Conservation (phyloP, 2,113 vertebrate genomes). For the Manacus vitellinus region DNA sequence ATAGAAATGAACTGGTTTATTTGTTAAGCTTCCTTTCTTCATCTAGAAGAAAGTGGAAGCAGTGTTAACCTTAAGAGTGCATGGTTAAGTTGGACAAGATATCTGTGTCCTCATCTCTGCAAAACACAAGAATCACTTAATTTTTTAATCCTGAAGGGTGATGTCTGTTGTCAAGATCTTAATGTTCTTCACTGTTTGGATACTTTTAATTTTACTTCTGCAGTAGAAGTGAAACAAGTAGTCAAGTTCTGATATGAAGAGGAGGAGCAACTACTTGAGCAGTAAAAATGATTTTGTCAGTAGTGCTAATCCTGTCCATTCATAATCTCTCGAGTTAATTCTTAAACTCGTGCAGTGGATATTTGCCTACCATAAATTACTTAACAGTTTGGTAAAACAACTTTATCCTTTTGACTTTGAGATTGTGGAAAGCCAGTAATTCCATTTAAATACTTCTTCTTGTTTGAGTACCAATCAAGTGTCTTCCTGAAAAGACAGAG, state of each 20-base stretch:
- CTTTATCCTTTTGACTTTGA: not conserved
- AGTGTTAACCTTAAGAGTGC: not conserved
- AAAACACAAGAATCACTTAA: not conserved
- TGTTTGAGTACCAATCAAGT: not conserved
- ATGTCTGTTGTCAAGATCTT: not conserved
- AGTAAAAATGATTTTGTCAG: not conserved
- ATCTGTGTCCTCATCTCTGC: not conserved
- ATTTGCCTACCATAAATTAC: not conserved
- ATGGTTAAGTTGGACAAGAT: not conserved
- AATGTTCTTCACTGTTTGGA: not conserved
- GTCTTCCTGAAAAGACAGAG: not conserved
- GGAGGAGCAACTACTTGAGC: not conserved
- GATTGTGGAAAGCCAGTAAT: not conserved
- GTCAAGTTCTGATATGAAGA: not conserved
- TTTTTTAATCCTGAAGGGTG: not conserved
- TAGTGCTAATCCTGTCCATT: not conserved
- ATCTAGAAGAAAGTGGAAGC: not conserved
- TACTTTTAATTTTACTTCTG: not conserved
- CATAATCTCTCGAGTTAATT: fast-evolving
- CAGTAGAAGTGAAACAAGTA: not conserved
- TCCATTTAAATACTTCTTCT: not conserved
- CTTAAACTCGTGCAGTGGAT: fast-evolving
- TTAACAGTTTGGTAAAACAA: not conserved
- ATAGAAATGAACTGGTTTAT: not conserved
- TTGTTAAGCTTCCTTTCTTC: not conserved